A percentile compares a stretch with the other conserved stretches of the same genome.
Evolutionary conservation across 2,797 vertebrate genomes (phyloP).

Genomic region (Sebastes aleutianus): DNA sequence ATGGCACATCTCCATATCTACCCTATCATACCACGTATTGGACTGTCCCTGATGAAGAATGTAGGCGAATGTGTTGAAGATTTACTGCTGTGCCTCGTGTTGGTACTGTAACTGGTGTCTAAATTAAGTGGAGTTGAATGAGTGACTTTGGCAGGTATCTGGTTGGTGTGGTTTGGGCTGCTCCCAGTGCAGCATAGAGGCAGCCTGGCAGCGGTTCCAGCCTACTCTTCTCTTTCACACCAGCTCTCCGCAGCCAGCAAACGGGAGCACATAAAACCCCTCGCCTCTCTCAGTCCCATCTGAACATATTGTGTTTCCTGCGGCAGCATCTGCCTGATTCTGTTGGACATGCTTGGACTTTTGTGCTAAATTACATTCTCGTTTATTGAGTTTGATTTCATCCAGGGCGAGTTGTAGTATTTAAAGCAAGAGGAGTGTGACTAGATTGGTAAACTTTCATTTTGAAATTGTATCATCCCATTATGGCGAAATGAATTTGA

Average conservation of each 20-base stretch:
- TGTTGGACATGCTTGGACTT: slow-evolving; percentile 53
- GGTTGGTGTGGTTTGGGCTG: slow-evolving; percentile 78
- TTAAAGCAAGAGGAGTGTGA: slow-evolving; percentile 36
- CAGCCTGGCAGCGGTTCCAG: slow-evolving; percentile 67
- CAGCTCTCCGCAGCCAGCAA: slow-evolving; percentile 51
- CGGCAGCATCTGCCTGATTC: slow-evolving; percentile 55
- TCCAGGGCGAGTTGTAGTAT: slow-evolving; percentile 41
- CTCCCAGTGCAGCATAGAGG: slow-evolving; percentile 71
- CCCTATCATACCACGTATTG: slow-evolving; percentile 14
- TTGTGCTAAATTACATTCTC: slow-evolving; percentile 53
- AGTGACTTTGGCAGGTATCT: slow-evolving; percentile 74
- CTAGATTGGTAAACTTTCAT: slow-evolving; percentile 59
- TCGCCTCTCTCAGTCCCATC: slow-evolving; percentile 39
- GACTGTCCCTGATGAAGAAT: slow-evolving; percentile 37
- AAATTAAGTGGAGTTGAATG: slow-evolving; percentile 71
- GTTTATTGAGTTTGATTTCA: slow-evolving; percentile 67
- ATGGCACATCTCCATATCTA: slow-evolving; percentile 1
- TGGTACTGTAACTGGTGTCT: slow-evolving; percentile 40
- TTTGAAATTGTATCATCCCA: slow-evolving; percentile 56
- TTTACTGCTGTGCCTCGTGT: slow-evolving; percentile 42
- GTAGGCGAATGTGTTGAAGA: slow-evolving; percentile 41
- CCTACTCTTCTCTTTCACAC: slow-evolving; percentile 60
- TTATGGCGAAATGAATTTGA: slow-evolving; percentile 57
- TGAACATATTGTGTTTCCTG: slow-evolving; percentile 38
- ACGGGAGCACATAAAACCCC: slow-evolving; percentile 40